These are phyloP conservation scores for Isotomurus palustris DNA, from an alignment of 2,888 invertebrate genomes.

Conservation along the genomic window DNA sequence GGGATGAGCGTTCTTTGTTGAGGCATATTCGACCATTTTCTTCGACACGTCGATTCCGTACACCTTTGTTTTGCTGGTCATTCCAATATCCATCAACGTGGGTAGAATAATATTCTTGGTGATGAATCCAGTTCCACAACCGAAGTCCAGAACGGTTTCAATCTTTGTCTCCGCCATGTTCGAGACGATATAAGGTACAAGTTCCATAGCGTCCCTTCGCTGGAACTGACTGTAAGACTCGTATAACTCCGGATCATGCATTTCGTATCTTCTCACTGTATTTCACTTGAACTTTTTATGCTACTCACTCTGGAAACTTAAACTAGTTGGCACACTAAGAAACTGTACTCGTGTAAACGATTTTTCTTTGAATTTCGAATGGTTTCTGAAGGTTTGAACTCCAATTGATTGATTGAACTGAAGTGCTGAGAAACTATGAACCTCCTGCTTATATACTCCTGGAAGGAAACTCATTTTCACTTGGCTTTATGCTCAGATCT, in stretches of 20 bases:
- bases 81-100: slow-evolving; percentile 10
- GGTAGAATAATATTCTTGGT: slow-evolving; percentile 41
- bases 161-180: slow-evolving; percentile 34
- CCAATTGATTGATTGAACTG: no score
- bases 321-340: no score
- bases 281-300: no score
- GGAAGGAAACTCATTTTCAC: no score
- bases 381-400: no score
- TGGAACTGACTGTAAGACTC: slow-evolving; percentile 45
- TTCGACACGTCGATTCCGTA: slow-evolving; percentile 44
- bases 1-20: slow-evolving; percentile 37
- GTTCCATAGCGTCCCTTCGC: slow-evolving; percentile 40
- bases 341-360: no score
- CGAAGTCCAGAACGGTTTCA: slow-evolving; percentile 42
- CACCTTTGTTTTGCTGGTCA: slow-evolving; percentile 10
- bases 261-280: no score
- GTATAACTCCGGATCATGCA: slow-evolving; percentile 45
- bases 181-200: slow-evolving; percentile 41
- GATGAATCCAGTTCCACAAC: slow-evolving; percentile 44
- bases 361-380: no score
- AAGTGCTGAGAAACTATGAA: no score
- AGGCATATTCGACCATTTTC: slow-evolving; percentile 46
- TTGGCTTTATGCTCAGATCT: no score
- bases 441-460: no score
- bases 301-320: no score